A percentile compares a stretch with the other conserved stretches of the same genome.
Conservation (phyloP, 2,888 invertebrate species). For the Drosophila anomalipes region DNA sequence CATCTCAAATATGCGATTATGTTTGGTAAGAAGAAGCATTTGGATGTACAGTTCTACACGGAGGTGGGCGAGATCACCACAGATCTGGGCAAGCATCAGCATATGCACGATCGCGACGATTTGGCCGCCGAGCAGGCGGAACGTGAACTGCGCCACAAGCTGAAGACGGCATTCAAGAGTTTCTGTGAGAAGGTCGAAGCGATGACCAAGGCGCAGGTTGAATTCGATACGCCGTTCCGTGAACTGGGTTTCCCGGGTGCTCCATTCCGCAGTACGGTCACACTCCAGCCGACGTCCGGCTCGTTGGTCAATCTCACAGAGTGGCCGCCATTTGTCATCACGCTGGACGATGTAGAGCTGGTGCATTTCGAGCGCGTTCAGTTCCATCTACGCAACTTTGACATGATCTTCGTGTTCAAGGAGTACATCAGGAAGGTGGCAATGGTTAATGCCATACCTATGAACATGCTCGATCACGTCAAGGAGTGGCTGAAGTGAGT, state of each 20-base stretch:
- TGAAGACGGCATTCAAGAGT: constrained; percentile 98
- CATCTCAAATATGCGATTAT: constrained; percentile 99
- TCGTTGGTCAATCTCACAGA: constrained; percentile 98
- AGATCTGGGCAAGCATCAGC: constrained; percentile 99
- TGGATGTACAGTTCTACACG: constrained; percentile 99
- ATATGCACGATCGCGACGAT: constrained; percentile 99
- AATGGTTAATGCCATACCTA: constrained; percentile 99
- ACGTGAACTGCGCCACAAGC: constrained; percentile 96
- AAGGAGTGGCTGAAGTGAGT: constrained; percentile 99
- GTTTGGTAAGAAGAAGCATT: constrained; percentile 99
- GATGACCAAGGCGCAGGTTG: constrained; percentile 98
- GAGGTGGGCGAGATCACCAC: constrained; percentile 99
- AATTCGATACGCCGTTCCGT: constrained; percentile 99
- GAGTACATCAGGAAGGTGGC: constrained; percentile 97
- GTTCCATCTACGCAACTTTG: constrained; percentile 99
- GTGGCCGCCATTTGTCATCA: constrained; percentile 99
- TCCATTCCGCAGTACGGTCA: constrained; percentile 97
- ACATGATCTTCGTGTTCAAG: constrained; percentile 99
- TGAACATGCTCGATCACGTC: constrained; percentile 99
- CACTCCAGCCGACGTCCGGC: constrained; percentile 98
- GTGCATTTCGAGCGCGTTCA: constrained; percentile 99
- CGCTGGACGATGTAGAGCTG: constrained; percentile 98
- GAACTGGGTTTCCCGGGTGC: constrained; percentile 99
- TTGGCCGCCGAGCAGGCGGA: constrained; percentile 99
- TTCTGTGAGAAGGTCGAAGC: constrained; percentile 98